These are phyloP conservation scores for Clitarchus hookeri DNA, from an alignment of 2,888 invertebrate genomes.

Conservation along the genomic window DNA sequence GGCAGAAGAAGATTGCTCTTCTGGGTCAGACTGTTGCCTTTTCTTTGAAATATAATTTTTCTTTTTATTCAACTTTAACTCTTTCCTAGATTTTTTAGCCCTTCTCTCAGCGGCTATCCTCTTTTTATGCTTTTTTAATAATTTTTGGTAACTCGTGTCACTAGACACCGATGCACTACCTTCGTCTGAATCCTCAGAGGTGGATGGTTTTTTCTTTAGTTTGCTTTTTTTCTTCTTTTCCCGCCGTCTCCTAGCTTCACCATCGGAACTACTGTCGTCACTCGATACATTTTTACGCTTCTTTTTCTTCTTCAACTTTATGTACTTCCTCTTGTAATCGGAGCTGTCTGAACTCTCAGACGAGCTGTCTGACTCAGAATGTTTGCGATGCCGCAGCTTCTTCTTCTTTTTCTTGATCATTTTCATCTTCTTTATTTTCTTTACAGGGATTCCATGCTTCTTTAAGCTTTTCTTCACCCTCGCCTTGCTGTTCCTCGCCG, in stretches of 20 bases:
- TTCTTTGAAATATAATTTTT: not conserved
- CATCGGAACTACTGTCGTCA: constrained; percentile 11
- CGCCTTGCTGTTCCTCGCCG: not conserved
- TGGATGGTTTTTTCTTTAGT: not conserved
- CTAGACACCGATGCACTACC: not conserved
- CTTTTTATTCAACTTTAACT: not conserved
- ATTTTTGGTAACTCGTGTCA: not conserved
- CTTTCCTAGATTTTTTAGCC: not conserved
- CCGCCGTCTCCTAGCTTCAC: not conserved
- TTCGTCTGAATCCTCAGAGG: not conserved
- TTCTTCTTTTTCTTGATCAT: not conserved
- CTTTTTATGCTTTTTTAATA: not conserved
- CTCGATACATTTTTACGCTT: not conserved
- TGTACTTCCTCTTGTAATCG: not conserved
- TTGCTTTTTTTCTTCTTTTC: constrained; percentile 11
- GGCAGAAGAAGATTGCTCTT: not conserved
- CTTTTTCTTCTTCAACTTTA: not conserved
- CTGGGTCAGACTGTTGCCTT: not conserved
- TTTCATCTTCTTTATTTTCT: constrained; percentile 7
- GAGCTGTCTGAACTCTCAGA: constrained; percentile 24
- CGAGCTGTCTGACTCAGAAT: constrained; percentile 25
- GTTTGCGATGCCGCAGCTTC: not conserved
- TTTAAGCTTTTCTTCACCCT: not conserved
- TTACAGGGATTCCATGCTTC: not conserved
- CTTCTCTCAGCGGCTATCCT: not conserved